Conservation (phyloP, 2,797 vertebrate species). For the Periparus ater region DNA sequence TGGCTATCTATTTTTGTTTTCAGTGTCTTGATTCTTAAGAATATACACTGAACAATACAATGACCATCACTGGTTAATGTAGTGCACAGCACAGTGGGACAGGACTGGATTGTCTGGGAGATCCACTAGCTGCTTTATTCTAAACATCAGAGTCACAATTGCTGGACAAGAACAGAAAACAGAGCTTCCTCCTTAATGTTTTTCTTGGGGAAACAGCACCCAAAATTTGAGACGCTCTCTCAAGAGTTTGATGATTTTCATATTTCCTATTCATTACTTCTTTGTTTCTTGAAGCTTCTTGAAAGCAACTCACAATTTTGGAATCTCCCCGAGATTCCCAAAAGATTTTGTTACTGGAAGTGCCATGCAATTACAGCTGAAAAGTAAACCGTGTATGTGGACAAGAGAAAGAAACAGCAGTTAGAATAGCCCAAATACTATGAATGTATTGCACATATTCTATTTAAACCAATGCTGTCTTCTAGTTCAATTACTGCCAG, state of each 20-base stretch:
- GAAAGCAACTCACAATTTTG: not conserved
- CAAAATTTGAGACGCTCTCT: not conserved
- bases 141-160: not conserved
- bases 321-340: not conserved
- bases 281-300: not conserved
- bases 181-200: not conserved
- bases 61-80: not conserved
- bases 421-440: not conserved
- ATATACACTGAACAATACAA: not conserved
- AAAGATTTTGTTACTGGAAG: not conserved
- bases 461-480: slow-evolving; percentile 15
- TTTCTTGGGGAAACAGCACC: not conserved
- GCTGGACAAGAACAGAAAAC: not conserved
- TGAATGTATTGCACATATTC: not conserved
- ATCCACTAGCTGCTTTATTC: not conserved
- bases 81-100: not conserved
- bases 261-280: not conserved
- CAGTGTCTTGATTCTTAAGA: not conserved
- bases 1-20: not conserved
- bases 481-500: slow-evolving; percentile 41
- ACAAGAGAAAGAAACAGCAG: not conserved
- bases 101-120: not conserved
- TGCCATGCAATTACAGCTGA: not conserved
- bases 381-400: not conserved
- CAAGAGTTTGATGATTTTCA: not conserved